Evolutionary conservation across 2,113 vertebrate species (phyloP).

Genomic region (Perca schrenkii): DNA sequence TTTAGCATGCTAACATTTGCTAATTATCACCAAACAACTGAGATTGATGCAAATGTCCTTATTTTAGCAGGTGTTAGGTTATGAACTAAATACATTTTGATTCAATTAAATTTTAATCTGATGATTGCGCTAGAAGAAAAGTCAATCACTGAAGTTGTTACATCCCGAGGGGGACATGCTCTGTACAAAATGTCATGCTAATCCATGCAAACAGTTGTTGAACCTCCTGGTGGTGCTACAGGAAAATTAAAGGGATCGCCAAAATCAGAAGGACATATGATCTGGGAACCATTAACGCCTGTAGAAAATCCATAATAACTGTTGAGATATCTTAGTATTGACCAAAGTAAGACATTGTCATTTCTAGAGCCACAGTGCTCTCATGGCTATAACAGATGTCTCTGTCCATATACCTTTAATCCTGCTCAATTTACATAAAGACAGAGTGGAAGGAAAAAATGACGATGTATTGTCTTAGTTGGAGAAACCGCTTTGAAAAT

Average conservation of each 20-base stretch:
- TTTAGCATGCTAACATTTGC: neutral
- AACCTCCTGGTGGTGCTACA: no score
- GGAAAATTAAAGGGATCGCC: no score
- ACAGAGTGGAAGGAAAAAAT: neutral
- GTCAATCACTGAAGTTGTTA: neutral
- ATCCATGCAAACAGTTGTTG: neutral
- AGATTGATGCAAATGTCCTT: neutral
- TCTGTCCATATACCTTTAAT: neutral
- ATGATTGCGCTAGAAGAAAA: neutral
- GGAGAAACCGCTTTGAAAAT: constrained; percentile 31
- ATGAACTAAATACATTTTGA: neutral
- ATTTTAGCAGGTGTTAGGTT: neutral
- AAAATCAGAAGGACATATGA: neutral
- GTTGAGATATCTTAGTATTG: no score
- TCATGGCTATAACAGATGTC: neutral
- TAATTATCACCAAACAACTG: neutral
- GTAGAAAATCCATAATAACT: no score
- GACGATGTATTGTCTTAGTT: neutral
- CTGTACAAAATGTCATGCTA: neutral
- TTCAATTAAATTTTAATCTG: neutral
- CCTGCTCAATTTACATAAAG: neutral
- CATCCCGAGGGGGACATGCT: neutral
- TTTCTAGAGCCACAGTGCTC: neutral
- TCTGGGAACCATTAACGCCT: neutral
- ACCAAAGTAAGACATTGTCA: neutral